phyloP scores from a whole-genome alignment of 2,888 invertebrate species.

The Oscheius sp. region DNA sequence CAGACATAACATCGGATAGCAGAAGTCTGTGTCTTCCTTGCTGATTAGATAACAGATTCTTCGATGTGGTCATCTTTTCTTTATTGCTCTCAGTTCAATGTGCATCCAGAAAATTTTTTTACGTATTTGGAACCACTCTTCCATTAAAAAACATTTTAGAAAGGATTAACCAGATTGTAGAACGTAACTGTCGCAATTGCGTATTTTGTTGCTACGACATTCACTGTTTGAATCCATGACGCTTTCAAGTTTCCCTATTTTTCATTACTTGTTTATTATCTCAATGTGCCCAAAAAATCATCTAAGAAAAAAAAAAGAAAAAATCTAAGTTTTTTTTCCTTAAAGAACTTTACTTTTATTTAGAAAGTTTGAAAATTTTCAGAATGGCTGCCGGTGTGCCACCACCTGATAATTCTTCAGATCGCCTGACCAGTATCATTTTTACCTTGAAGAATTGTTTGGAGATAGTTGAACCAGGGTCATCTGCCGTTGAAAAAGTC shows the following conservation, averaged over 20 bases:
- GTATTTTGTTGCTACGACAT: too few relatives aligned
- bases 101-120: background rate
- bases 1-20: slow-evolving; percentile 21
- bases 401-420: background rate
- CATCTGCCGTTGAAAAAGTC: background rate
- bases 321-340: background rate
- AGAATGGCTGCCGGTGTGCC: slow-evolving; percentile 21
- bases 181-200: background rate
- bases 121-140: too few relatives aligned
- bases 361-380: background rate
- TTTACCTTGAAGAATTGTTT: slow-evolving; percentile 7
- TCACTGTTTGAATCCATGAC: too few relatives aligned
- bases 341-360: background rate
- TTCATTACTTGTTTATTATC: too few relatives aligned
- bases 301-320: too few relatives aligned
- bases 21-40: slow-evolving; percentile 15
- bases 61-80: slow-evolving; percentile 13
- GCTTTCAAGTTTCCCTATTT: too few relatives aligned
- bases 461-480: background rate
- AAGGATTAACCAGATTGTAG: background rate
- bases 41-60: slow-evolving; percentile 15
- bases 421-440: slow-evolving; percentile 3
- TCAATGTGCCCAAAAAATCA: too few relatives aligned
- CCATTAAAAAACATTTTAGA: background rate
- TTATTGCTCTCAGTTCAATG: slow-evolving; percentile 4